Conservation (phyloP, 2,888 invertebrate genomes). For the Catocala nupta region DNA sequence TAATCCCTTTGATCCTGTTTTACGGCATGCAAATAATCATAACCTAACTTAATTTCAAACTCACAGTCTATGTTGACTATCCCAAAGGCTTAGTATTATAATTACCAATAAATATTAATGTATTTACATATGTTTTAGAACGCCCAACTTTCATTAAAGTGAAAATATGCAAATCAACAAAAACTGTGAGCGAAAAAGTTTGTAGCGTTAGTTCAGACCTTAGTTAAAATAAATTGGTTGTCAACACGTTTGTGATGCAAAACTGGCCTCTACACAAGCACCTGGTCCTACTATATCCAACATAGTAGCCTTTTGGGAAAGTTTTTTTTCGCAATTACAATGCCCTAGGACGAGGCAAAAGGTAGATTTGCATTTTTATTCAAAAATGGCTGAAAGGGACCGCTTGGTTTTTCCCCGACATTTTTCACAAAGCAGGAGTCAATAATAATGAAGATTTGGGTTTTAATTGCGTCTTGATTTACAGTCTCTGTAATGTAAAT, state of each 20-base stretch:
- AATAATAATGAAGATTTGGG: slow-evolving; percentile 50
- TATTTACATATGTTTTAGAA: slow-evolving; percentile 55
- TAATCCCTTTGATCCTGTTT: slow-evolving; percentile 31
- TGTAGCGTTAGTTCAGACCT: slow-evolving; percentile 53
- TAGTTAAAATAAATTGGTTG: slow-evolving; percentile 70
- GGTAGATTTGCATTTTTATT: slow-evolving; percentile 81
- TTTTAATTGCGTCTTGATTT: slow-evolving; percentile 41
- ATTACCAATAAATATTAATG: slow-evolving; percentile 80
- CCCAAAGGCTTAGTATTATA: slow-evolving; percentile 64
- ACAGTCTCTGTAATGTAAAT: slow-evolving; percentile 25
- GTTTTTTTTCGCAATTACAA: slow-evolving; percentile 71
- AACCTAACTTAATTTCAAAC: slow-evolving; percentile 56
- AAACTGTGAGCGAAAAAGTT: slow-evolving; percentile 61
- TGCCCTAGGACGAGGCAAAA: slow-evolving; percentile 66
- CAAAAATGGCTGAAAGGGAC: slow-evolving; percentile 58
- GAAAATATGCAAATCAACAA: slow-evolving; percentile 73
- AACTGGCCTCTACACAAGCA: slow-evolving; percentile 60
- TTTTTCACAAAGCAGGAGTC: slow-evolving; percentile 36
- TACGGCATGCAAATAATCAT: slow-evolving; percentile 49
- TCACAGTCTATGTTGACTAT: slow-evolving; percentile 41
- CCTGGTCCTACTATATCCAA: slow-evolving; percentile 37
- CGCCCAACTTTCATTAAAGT: slow-evolving; percentile 62
- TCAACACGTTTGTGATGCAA: slow-evolving; percentile 79
- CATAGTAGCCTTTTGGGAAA: slow-evolving; percentile 53
- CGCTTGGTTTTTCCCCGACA: slow-evolving; percentile 41